A percentile compares a stretch with the other conserved stretches of the same genome.
Conservation (phyloP, 2,797 vertebrate species). For the Paramormyrops hopkinsi region DNA sequence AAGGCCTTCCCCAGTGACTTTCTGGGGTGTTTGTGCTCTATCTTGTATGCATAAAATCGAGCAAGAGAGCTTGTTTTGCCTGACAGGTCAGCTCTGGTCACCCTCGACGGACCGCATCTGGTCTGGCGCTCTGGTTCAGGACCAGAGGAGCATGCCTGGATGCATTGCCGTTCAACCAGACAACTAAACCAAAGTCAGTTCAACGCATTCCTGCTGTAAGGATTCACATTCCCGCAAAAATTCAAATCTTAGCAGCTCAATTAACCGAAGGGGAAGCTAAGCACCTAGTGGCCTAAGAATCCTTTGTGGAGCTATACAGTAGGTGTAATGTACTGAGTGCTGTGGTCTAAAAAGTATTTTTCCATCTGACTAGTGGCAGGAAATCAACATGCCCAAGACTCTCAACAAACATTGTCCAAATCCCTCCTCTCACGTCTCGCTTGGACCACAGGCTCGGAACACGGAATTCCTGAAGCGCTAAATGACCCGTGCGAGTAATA, state of each 20-base stretch:
- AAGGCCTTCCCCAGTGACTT: neutral
- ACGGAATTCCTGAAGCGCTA: conserved; percentile 5
- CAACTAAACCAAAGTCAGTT: neutral
- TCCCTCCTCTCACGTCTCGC: neutral
- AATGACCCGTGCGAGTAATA: neutral
- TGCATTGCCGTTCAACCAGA: neutral
- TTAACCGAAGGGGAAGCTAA: neutral
- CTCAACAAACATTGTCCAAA: conserved; percentile 1
- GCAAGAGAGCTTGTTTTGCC: neutral
- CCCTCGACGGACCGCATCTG: neutral
- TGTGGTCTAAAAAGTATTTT: neutral
- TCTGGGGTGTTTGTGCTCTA: neutral
- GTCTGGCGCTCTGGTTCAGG: neutral
- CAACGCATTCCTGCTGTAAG: neutral
- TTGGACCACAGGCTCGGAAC: neutral
- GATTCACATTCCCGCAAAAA: neutral
- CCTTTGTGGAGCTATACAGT: neutral
- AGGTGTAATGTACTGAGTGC: neutral
- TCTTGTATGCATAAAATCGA: neutral
- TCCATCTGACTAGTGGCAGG: neutral
- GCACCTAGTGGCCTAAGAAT: too few relatives aligned
- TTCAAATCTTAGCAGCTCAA: neutral
- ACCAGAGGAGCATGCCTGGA: neutral
- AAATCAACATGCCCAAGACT: neutral
- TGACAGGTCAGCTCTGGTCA: neutral